A percentile compares a stretch with the other conserved stretches of the same genome.
Evolutionary conservation across 2,888 invertebrate genomes (phyloP).

Genomic region (Cabera pusaria): DNA sequence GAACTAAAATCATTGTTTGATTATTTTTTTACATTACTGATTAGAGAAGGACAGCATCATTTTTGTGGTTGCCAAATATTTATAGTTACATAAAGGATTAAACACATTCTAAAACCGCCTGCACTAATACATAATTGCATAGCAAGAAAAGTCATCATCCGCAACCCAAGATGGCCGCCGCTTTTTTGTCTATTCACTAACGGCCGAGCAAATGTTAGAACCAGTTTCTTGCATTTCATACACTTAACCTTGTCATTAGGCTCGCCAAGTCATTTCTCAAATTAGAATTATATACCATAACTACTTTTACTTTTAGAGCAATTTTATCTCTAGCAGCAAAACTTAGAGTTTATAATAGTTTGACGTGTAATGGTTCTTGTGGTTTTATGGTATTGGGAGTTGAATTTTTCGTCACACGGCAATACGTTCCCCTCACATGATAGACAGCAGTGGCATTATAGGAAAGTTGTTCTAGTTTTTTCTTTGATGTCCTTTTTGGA

Average conservation of each 20-base stretch:
- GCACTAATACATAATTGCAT: conserved; percentile 39
- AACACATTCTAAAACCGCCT: too few species aligned
- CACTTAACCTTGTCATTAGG: conserved; percentile 73
- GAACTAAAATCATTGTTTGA: too few species aligned
- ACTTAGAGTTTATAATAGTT: conserved; percentile 34
- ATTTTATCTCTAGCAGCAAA: conserved; percentile 28
- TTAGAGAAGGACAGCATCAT: too few species aligned
- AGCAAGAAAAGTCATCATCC: conserved; percentile 61
- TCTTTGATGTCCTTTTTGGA: conserved; percentile 1
- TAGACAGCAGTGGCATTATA: conserved; percentile 41
- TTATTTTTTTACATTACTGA: too few species aligned
- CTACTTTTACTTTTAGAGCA: conserved; percentile 15
- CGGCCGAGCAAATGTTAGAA: conserved; percentile 62
- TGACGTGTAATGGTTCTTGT: conserved; percentile 15
- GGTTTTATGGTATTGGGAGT: conserved; percentile 28
- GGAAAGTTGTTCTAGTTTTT: conserved; percentile 32
- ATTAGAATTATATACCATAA: conserved; percentile 39
- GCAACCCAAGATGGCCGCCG: conserved; percentile 56
- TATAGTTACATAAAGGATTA: too few species aligned
- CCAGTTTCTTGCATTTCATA: conserved; percentile 64
- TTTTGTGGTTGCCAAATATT: too few species aligned
- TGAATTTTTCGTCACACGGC: conserved; percentile 53
- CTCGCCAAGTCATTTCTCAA: conserved; percentile 63
- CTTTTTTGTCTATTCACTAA: conserved; percentile 67
- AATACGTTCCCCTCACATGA: conserved; percentile 44